phyloP scores from a whole-genome alignment of 2,113 vertebrate species.

The Ondatra zibethicus region DNA sequence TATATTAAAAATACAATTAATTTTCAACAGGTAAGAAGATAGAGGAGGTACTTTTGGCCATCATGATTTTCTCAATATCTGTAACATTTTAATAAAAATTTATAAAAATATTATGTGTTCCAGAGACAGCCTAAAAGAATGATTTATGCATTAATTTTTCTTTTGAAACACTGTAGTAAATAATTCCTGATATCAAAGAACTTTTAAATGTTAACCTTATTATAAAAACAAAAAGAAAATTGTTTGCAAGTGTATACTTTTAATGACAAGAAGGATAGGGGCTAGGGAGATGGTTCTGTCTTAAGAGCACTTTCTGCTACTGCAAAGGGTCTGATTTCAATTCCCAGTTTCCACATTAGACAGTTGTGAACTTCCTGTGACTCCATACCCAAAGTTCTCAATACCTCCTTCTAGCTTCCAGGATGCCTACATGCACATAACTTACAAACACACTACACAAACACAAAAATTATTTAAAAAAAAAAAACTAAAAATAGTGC shows the following conservation, averaged over 20 bases:
- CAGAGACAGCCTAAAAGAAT: conserved; percentile 57
- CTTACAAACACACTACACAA: neutral
- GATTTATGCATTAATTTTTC: neutral
- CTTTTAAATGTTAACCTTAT: conserved; percentile 43
- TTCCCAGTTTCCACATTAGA: neutral
- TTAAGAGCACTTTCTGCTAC: neutral
- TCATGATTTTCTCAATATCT: neutral
- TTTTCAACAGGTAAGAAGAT: conserved; percentile 41
- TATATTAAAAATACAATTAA: conserved; percentile 39
- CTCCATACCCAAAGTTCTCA: neutral
- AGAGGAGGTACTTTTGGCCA: conserved; percentile 54
- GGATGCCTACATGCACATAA: neutral
- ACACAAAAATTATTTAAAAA: neutral
- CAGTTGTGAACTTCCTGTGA: neutral
- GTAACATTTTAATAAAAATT: conserved; percentile 30
- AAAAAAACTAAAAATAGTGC: too few relatives aligned
- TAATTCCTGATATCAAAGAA: conserved; percentile 37
- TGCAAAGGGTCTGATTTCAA: neutral
- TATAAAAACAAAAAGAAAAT: neutral
- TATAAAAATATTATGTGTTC: conserved; percentile 9
- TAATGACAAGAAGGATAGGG: neutral
- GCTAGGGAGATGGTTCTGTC: neutral
- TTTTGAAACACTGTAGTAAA: conserved; percentile 6
- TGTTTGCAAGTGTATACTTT: neutral
- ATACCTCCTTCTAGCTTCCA: neutral